Percentiles rank a stretch among this genome's conserved stretches.
These are phyloP conservation scores for Dioctria rufipes DNA, from an alignment of 2,888 invertebrate species.

Conservation along the genomic window DNA sequence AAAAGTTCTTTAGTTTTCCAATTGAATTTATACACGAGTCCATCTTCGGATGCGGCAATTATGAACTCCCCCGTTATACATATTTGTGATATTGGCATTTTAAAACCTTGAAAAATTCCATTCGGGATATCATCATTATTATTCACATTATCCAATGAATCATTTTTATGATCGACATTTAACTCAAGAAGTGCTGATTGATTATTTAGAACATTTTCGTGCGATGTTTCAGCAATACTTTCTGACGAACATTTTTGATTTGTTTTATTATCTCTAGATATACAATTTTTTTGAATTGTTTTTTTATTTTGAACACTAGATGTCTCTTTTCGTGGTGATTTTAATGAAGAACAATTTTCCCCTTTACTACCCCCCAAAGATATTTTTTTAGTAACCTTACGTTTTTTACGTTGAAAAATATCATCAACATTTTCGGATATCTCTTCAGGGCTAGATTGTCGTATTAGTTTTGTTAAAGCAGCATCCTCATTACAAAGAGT, in stretches of 20 bases:
- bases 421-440: conserved; percentile 45
- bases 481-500: conserved; percentile 10
- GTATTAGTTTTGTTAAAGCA: conserved; percentile 23
- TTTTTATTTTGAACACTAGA: background rate
- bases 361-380: background rate
- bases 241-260: too few relatives aligned
- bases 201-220: background rate
- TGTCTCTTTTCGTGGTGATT: too few relatives aligned
- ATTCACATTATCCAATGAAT: background rate
- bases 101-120: conserved; percentile 64
- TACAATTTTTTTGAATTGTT: background rate
- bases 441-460: conserved; percentile 27
- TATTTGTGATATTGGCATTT: conserved; percentile 67
- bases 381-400: conserved; percentile 6
- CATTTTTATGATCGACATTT: background rate
- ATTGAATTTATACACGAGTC: conserved; percentile 68
- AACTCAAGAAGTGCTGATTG: background rate
- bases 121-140: conserved; percentile 37
- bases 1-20: conserved; percentile 64
- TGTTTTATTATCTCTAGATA: background rate
- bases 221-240: background rate
- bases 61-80: conserved; percentile 65
- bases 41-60: conserved; percentile 69
- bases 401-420: conserved; percentile 42
- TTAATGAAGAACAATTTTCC: too few relatives aligned